phyloP scores from a whole-genome alignment of 2,113 vertebrate genomes.

The Mormyrus iriodes region DNA sequence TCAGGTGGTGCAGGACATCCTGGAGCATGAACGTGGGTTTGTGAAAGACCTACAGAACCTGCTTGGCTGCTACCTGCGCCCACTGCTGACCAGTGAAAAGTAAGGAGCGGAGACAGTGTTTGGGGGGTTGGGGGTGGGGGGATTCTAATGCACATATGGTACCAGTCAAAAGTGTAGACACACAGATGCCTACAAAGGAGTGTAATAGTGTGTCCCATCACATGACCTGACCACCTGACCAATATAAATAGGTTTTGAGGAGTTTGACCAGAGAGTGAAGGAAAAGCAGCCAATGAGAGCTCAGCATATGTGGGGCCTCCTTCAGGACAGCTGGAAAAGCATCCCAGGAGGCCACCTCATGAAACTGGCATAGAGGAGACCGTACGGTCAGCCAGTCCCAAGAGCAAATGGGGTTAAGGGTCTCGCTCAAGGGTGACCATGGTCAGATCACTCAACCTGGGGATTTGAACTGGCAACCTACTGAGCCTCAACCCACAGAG shows the following conservation, averaged over 20 bases:
- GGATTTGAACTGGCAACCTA: neutral
- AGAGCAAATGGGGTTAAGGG: rapidly evolving
- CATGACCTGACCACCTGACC: neutral
- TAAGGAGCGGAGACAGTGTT: conserved; percentile 50
- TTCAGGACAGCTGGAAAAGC: neutral
- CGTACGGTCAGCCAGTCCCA: neutral
- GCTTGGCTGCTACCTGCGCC: conserved; percentile 81
- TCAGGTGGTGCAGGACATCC: conserved; percentile 93
- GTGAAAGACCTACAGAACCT: conserved; percentile 88
- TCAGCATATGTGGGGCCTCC: neutral
- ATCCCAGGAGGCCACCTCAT: neutral
- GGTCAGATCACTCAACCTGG: neutral
- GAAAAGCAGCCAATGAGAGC: neutral
- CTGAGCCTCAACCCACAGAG: neutral
- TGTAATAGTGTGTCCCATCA: neutral
- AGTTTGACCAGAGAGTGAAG: neutral
- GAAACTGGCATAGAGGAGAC: neutral
- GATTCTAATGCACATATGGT: neutral
- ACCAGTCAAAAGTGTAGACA: neutral
- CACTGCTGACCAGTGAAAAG: conserved; percentile 88
- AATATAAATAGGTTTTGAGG: neutral
- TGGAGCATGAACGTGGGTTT: conserved; percentile 93
- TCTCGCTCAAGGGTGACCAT: rapidly evolving
- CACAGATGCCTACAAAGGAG: neutral
- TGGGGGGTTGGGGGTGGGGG: neutral